Evolutionary conservation across 2,888 invertebrate genomes (phyloP).

Genomic region (Schrankia costaestrigalis): DNA sequence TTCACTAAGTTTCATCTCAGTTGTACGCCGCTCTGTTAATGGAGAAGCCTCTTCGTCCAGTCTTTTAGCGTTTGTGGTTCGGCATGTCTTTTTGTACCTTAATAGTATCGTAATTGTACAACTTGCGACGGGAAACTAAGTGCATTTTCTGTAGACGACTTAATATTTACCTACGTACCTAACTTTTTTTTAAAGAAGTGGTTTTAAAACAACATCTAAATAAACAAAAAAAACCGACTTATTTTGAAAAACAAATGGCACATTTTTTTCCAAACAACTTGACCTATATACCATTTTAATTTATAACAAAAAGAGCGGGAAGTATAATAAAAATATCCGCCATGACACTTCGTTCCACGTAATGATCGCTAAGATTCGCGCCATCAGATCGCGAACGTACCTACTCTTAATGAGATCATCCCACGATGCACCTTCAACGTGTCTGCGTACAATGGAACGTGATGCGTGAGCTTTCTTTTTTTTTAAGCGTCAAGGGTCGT

Average conservation of each 20-base stretch:
- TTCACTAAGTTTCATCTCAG: conserved; percentile 10
- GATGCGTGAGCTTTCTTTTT: conserved; percentile 69
- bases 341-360: conserved; percentile 54
- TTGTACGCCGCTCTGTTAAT: conserved; percentile 19
- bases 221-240: too few relatives aligned
- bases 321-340: conserved; percentile 22
- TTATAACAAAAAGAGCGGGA: conserved; percentile 8
- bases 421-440: conserved; percentile 68
- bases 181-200: too few relatives aligned
- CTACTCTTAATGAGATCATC: conserved; percentile 78
- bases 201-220: too few relatives aligned
- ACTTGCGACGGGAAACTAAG: conserved; percentile 1
- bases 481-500: conserved; percentile 65
- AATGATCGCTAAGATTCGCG: conserved; percentile 78
- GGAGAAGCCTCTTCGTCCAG: conserved; percentile 29
- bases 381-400: conserved; percentile 69
- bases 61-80: conserved; percentile 22
- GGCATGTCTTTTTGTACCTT: conserved; percentile 26
- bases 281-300: conserved; percentile 21
- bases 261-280: conserved; percentile 4
- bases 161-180: background rate
- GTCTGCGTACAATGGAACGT: conserved; percentile 72
- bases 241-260: conserved; percentile 1
- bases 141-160: background rate
- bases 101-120: conserved; percentile 21